A percentile compares a stretch with the other conserved stretches of the same genome.
These are phyloP conservation scores for Rosalia funebris DNA, from an alignment of 2,888 invertebrate species.

Conservation along the genomic window DNA sequence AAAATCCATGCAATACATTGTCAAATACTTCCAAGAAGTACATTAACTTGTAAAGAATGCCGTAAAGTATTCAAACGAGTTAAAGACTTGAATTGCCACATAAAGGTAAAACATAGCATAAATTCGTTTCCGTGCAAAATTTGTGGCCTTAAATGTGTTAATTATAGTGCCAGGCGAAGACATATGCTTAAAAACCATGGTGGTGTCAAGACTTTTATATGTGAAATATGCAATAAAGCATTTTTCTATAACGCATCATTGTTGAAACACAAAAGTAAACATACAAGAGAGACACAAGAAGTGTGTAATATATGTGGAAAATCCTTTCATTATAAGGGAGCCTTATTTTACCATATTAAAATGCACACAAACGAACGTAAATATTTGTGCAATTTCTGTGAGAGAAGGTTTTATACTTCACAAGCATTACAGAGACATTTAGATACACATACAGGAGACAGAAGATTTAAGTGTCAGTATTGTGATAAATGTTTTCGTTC, in stretches of 20 bases:
- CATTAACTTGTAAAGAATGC: background rate
- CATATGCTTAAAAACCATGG: background rate
- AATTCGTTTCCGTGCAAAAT: constrained; percentile 9
- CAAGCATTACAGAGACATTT: constrained; percentile 69
- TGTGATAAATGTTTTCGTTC: background rate
- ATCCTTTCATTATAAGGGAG: constrained; percentile 83
- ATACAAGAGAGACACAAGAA: constrained; percentile 1
- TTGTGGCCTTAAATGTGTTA: background rate
- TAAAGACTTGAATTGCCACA: constrained; percentile 3
- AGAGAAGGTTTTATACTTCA: constrained; percentile 44
- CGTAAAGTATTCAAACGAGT: background rate
- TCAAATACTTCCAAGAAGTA: background rate
- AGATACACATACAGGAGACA: constrained; percentile 3
- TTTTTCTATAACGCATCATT: background rate
- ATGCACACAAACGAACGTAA: constrained; percentile 48
- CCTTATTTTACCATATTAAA: constrained; percentile 49
- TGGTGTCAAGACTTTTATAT: background rate
- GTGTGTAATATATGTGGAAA: constrained; percentile 73
- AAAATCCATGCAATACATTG: background rate
- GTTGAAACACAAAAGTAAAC: background rate
- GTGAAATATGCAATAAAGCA: constrained; percentile 1
- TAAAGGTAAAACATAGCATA: background rate
- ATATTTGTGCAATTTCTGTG: constrained; percentile 47
- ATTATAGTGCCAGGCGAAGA: background rate
- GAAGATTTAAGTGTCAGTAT: background rate